phyloP scores from a whole-genome alignment of 2,113 vertebrate species.

The Mustelus asterias region DNA sequence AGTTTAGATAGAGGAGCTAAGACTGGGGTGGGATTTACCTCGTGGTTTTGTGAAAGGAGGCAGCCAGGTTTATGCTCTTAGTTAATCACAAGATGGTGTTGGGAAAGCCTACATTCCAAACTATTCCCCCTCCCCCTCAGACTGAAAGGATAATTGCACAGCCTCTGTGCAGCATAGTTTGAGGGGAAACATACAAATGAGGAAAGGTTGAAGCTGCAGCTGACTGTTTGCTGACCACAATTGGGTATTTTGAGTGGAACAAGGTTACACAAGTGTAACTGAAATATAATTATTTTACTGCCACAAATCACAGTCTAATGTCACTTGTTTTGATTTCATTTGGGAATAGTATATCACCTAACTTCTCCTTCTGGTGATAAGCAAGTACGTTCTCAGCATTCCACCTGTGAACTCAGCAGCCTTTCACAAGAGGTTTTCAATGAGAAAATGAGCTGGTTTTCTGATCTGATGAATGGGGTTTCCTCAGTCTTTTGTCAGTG shows the following conservation, averaged over 20 bases:
- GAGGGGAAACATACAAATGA: neutral
- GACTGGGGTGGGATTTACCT: neutral
- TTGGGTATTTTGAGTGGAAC: neutral
- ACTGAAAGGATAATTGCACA: neutral
- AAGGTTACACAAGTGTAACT: neutral
- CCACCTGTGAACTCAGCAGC: neutral
- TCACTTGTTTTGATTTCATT: neutral
- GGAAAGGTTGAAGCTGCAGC: neutral
- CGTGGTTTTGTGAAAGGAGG: neutral
- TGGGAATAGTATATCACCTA: neutral
- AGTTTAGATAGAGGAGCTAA: neutral
- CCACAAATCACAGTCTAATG: neutral
- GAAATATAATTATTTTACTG: neutral
- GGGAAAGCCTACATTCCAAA: neutral
- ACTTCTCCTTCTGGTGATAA: neutral
- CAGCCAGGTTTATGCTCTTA: neutral
- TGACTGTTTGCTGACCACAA: neutral
- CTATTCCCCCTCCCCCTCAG: neutral
- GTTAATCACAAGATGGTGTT: neutral
- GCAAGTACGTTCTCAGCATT: neutral
- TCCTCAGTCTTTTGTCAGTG: neutral
- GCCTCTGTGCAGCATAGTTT: neutral
- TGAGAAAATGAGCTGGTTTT: neutral
- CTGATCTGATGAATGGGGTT: conserved; percentile 28
- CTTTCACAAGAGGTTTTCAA: neutral